Evolutionary conservation across 2,888 invertebrate species (phyloP), one percentile per base, ranked within the genome.

Genomic region (Philereme vetulata): DNA sequence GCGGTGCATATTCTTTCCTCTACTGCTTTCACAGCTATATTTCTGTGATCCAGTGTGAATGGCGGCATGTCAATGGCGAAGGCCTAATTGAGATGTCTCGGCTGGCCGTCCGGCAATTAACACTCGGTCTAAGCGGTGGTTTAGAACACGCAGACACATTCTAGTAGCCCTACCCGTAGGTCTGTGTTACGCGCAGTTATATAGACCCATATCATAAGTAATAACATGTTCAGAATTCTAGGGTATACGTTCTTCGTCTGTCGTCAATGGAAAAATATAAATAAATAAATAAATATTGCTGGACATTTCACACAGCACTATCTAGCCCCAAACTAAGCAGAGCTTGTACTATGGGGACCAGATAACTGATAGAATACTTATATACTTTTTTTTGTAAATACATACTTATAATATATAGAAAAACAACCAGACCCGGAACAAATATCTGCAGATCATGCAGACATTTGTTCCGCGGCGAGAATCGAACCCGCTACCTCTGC

Each of bases 21-120:
- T 61, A 50, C 61, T 61, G 49, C 11, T 43, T n/a, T 6, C 32
- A 43, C 10, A 51, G 4, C 21, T 48, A 11, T 44, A 46, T 61
- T 21, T 42, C 46, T 51, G 62, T 54, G 56, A 47, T n/a, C 56
- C 64, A 66, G 72, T 72, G 65, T 86, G 85, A 87, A 86, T 86
- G 86, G 80, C 67, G 56, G 62, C 54, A 71, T 62, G 72, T 84
- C 79, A 85, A 85, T 82, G 85, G 81, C 67, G 65, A 64, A 67
- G 71, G 64, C 63, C 78, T 82, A 85, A 85, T 84, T 83, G 82
- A 76, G 69, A 60, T 65, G 67, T 76, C 74, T 70, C 72, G 71
- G 62, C 68, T 75, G 80, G 79, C 81, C 79, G 72, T 64, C 66
- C 69, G 77, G 80, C 82, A 85, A 85, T 86, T 86, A 86, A 78